Evolutionary conservation across 2,113 vertebrate species (phyloP).

Genomic region (Pelvicachromis taeniatus): DNA sequence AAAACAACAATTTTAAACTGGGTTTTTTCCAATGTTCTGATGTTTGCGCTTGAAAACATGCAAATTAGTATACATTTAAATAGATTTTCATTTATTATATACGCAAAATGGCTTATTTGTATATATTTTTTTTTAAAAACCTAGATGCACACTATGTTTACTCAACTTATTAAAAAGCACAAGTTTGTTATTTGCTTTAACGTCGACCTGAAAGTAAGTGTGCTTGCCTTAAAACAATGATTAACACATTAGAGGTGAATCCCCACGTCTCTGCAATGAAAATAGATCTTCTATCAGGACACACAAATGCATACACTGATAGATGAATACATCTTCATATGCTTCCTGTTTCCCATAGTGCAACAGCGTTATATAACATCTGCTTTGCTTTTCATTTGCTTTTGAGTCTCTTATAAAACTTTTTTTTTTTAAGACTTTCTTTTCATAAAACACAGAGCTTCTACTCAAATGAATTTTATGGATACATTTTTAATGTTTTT

Average conservation of each 20-base stretch:
- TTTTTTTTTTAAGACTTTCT: background rate
- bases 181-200: background rate
- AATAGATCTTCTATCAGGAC: background rate
- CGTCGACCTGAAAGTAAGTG: background rate
- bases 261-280: background rate
- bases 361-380: constrained; percentile 8
- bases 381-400: constrained; percentile 6
- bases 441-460: background rate
- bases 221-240: background rate
- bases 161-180: background rate
- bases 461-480: background rate
- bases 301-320: background rate
- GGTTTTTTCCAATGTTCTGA: background rate
- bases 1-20: background rate
- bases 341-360: constrained; percentile 35
- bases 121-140: background rate
- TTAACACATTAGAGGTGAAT: background rate
- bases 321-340: background rate
- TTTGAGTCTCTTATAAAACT: background rate
- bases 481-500: background rate
- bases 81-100: background rate
- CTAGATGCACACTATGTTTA: background rate
- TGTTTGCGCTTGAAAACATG: background rate
- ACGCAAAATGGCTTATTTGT: background rate
- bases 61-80: background rate